Conservation (phyloP, 2,888 invertebrate species). For the Allophyes oxyacanthae region DNA sequence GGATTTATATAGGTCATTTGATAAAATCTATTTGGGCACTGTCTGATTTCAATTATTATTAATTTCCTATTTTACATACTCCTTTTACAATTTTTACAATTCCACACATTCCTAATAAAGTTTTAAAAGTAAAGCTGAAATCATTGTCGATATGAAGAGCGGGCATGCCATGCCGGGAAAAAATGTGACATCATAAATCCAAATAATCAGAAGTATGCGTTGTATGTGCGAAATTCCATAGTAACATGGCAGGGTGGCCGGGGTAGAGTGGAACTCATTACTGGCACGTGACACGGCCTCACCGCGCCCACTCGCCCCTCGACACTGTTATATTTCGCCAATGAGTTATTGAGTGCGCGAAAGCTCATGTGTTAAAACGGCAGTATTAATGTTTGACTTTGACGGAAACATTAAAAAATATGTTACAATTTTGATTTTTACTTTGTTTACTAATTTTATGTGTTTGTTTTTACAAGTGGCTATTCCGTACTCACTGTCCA, state of each 20-base stretch:
- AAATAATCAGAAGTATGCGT: slow-evolving; percentile 80
- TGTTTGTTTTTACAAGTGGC: no score
- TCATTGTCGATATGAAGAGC: slow-evolving; percentile 25
- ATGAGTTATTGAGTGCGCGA: slow-evolving; percentile 88
- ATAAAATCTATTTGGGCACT: no score
- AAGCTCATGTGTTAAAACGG: slow-evolving; percentile 80
- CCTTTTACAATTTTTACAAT: no score
- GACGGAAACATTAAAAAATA: slow-evolving; percentile 58
- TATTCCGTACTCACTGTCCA: no score
- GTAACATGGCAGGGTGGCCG: slow-evolving; percentile 68
- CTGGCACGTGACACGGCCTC: slow-evolving; percentile 86
- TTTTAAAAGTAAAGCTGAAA: slow-evolving; percentile 21
- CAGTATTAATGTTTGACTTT: slow-evolving; percentile 70
- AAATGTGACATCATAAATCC: slow-evolving; percentile 76
- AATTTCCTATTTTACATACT: no score
- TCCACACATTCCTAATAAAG: neutral
- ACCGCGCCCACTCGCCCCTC: slow-evolving; percentile 74
- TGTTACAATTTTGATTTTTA: slow-evolving; percentile 26
- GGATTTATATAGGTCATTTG: no score
- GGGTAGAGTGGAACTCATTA: slow-evolving; percentile 85
- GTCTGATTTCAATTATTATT: no score
- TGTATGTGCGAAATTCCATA: slow-evolving; percentile 87
- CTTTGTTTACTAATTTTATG: slow-evolving; percentile 3
- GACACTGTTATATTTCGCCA: slow-evolving; percentile 81
- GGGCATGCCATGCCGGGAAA: slow-evolving; percentile 41